Base-by-base conservation (phyloP, 2,113 vertebrate genomes). In the Hydropotes inermis region DNA sequence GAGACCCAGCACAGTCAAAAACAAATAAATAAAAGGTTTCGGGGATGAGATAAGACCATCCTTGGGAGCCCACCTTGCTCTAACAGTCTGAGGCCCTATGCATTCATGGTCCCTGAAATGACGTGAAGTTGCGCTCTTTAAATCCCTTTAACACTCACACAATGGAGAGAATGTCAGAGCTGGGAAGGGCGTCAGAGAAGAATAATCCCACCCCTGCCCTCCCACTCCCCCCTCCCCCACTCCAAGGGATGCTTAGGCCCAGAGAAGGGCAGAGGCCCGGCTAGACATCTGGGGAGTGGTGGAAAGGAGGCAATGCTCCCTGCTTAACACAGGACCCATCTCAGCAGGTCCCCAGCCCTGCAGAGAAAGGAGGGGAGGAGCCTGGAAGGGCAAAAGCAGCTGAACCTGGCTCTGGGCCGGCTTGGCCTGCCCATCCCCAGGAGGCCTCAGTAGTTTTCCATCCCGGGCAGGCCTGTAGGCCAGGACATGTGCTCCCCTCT, bases 391-490 rank as follows among this genome's bases (percentile, higher is more conserved):
- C 74, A 39, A 84, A 54, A 36, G 50, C 97, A 28, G 23, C 81
- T 0, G 57, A 67, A 36, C 82, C 93, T 89, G 91, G 96, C 97
- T 90, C 64, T 7, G 4, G 45, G 94, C 83, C 5, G 2, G 57
- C 78, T 36, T 33, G 89, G 92, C 52, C 76, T 67, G 79, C 64
- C 50, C 17, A 28, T 52, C 64, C 50, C 81, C 52, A 30, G 54
- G 15, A 97, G 83, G 33, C 79, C 95, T 95, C 94, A 23, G 98
- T 98, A 98, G 95, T 97, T 98, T 98, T 98, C 98, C 98, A 97
- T 15, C n/a, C 86, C 67, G 86, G 3, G 67, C 78, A 86, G 93
- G 84, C 92, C 84, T 64, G 74, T 87, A 94, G 94, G 84, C 94
- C 74, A 50, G 95, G 82, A 64, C 90, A 39, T 83, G 95, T 85